Conservation (phyloP, 2,797 vertebrate species). For the Chelonia mydas region DNA sequence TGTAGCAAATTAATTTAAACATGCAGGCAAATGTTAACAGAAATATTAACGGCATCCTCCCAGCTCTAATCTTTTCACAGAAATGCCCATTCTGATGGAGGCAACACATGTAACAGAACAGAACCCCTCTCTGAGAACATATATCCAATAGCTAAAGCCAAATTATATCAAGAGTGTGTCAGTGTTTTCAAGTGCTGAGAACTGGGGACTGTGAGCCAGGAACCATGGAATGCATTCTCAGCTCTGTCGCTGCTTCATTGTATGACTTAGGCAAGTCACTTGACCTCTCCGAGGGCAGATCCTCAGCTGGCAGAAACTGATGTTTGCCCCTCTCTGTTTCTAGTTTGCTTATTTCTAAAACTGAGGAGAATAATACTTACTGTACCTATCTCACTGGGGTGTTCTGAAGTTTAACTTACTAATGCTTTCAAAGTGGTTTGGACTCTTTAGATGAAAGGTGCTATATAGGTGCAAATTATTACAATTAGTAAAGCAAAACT, state of each 20-base stretch:
- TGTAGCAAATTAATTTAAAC: too few relatives aligned
- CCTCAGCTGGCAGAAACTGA: background rate
- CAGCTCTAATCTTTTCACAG: background rate
- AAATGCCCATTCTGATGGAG: background rate
- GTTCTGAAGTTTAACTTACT: constrained; percentile 2
- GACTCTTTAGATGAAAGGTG: background rate
- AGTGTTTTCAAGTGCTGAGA: background rate
- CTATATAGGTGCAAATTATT: background rate
- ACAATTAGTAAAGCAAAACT: background rate
- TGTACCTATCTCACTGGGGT: background rate
- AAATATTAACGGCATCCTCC: background rate
- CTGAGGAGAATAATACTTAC: background rate
- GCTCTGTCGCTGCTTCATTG: background rate
- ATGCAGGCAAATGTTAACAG: too few relatives aligned
- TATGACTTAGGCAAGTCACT: too few relatives aligned
- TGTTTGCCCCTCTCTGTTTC: background rate
- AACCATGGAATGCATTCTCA: background rate
- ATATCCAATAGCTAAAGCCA: background rate
- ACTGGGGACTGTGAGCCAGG: background rate
- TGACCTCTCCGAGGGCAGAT: too few relatives aligned
- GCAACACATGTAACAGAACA: background rate
- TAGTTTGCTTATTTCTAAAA: background rate
- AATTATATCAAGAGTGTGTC: background rate
- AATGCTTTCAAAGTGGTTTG: background rate
- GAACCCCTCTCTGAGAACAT: background rate